Conservation (phyloP, 1,140 invertebrate species). For the Streblospio benedicti region DNA sequence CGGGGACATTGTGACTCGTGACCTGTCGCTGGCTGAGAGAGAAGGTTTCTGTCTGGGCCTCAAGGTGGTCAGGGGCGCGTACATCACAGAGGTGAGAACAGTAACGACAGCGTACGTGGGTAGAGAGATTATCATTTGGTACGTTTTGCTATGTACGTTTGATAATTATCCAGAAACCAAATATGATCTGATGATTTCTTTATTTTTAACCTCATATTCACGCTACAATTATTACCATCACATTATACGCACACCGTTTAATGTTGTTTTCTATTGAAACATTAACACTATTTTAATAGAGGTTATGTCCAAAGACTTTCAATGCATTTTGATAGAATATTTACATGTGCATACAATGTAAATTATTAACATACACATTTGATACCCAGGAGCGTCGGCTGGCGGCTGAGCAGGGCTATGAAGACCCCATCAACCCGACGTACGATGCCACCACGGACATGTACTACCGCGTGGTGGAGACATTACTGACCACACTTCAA, state of each 20-base stretch:
- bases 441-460: conserved; percentile 82
- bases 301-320: too few relatives aligned
- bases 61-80: conserved; percentile 46
- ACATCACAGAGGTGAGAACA: conserved; percentile 31
- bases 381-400: conserved; percentile 85
- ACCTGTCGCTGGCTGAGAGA: conserved; percentile 17
- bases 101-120: conserved; percentile 25
- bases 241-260: background rate
- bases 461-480: conserved; percentile 59
- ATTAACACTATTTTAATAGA: conserved; percentile 32
- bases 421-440: conserved; percentile 84
- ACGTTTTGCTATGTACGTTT: conserved; percentile 14
- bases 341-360: too few relatives aligned
- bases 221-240: too few relatives aligned
- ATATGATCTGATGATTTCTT: background rate
- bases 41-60: conserved; percentile 38
- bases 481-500: conserved; percentile 14
- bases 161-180: background rate
- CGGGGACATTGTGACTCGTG: conserved; percentile 7
- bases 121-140: background rate
- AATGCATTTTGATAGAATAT: too few relatives aligned
- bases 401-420: conserved; percentile 76
- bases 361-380: too few relatives aligned
- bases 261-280: background rate
- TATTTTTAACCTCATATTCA: background rate